Conservation (phyloP, 2,797 vertebrate species). For the Anguilla pacifica region DNA sequence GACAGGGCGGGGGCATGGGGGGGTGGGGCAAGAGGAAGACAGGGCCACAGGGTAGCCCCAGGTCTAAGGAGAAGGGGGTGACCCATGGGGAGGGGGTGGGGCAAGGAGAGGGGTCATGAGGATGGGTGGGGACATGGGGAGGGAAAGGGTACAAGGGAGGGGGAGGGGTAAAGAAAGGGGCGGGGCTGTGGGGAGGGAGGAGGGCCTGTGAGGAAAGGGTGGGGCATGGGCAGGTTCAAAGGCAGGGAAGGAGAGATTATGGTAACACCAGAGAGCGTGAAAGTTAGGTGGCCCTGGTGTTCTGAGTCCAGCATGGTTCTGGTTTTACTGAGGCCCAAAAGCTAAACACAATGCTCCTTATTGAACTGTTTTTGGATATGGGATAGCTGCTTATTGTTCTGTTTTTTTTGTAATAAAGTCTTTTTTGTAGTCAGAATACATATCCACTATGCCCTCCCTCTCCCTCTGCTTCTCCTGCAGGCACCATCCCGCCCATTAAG, state of each 20-base stretch:
- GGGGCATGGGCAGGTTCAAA: too few relatives aligned
- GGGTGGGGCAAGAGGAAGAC: too few relatives aligned
- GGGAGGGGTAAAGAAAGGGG: not conserved
- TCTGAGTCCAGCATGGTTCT: not conserved
- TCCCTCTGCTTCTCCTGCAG: conserved; percentile 58
- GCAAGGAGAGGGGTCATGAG: not conserved
- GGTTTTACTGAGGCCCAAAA: not conserved
- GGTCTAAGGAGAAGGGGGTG: conserved; percentile 77
- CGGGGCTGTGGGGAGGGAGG: too few relatives aligned
- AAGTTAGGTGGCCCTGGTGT: not conserved
- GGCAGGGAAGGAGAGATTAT: not conserved
- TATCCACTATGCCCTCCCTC: not conserved
- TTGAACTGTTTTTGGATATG: not conserved
- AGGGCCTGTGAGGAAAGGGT: too few relatives aligned
- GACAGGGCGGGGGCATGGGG: too few relatives aligned
- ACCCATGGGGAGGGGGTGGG: conserved; percentile 40
- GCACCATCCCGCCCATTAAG: conserved; percentile 96
- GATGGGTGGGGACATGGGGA: not conserved
- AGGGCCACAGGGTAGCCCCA: too few relatives aligned
- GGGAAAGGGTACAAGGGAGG: not conserved
- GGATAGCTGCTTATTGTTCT: not conserved
- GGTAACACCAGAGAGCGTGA: not conserved
- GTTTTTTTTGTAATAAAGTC: not conserved
- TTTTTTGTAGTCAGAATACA: not conserved
- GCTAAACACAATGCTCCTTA: not conserved